These are phyloP conservation scores for Gortyna flavago DNA, from an alignment of 2,888 invertebrate species.

Conservation along the genomic window DNA sequence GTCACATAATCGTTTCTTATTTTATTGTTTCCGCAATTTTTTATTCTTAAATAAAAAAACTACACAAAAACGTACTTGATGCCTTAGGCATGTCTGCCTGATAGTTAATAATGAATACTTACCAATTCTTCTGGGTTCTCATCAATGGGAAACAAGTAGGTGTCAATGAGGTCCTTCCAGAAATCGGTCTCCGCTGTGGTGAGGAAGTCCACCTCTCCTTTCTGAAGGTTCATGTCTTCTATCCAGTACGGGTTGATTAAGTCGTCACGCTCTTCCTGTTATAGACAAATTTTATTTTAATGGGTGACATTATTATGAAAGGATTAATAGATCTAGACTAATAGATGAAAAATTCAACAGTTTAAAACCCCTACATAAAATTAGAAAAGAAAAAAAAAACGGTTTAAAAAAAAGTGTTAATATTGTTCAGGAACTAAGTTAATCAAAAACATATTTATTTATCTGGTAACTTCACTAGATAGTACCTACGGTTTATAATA, in stretches of 20 bases:
- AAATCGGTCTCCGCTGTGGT: slow-evolving; percentile 96
- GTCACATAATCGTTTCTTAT: background rate
- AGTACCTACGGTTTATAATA: background rate
- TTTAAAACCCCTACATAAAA: too few species aligned
- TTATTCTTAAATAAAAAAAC: background rate
- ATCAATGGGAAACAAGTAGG: slow-evolving; percentile 97
- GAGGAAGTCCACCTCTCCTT: slow-evolving; percentile 97
- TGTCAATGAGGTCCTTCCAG: slow-evolving; percentile 98
- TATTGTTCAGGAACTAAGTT: background rate
- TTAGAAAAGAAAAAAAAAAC: too few species aligned
- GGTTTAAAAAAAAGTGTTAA: background rate
- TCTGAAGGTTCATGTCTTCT: slow-evolving; percentile 95
- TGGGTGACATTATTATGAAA: background rate
- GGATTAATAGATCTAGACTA: background rate
- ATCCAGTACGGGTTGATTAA: slow-evolving; percentile 98
- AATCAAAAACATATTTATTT: background rate
- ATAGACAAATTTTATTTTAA: slow-evolving; percentile 1
- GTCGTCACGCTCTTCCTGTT: slow-evolving; percentile 93
- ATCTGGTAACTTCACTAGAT: background rate
- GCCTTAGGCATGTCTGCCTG: background rate
- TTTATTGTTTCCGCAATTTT: background rate
- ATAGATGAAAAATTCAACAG: background rate
- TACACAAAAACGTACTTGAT: background rate
- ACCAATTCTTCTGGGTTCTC: slow-evolving; percentile 97
- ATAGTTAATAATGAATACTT: slow-evolving; percentile 63